phyloP scores from a whole-genome alignment of 1,140 invertebrate species.

The Potamilus streckersoni region DNA sequence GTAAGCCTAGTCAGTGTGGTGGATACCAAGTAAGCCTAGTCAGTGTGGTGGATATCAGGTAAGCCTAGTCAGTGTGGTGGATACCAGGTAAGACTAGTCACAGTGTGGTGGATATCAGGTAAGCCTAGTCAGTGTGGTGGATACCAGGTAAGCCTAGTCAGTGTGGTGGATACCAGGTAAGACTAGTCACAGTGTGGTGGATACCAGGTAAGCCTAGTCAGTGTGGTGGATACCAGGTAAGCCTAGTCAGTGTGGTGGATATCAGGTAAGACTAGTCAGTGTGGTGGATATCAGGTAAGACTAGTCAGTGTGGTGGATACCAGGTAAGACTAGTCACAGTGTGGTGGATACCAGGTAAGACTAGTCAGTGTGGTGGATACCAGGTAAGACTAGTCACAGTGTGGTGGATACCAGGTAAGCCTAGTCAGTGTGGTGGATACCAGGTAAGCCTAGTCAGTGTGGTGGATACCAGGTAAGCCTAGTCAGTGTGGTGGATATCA shows the following conservation, averaged over 20 bases:
- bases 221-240: conserved; percentile 2
- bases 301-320: not conserved
- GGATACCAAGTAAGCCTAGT: conserved; percentile 1
- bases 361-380: not conserved
- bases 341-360: conserved; percentile 3
- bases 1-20: not conserved
- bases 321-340: conserved; percentile 5
- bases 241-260: not conserved
- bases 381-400: conserved; percentile 5
- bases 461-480: conserved; percentile 4
- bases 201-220: not conserved
- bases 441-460: not conserved
- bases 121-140: not conserved
- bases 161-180: conserved; percentile 2
- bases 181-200: conserved; percentile 2
- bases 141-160: not conserved
- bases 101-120: conserved; percentile 3
- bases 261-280: not conserved
- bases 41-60: not conserved
- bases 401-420: conserved; percentile 4
- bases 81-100: conserved; percentile 4
- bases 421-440: not conserved
- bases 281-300: conserved; percentile 2
- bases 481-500: not conserved
- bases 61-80: not conserved